Conservation (phyloP, 2,113 vertebrate species). For the Calypte anna region DNA sequence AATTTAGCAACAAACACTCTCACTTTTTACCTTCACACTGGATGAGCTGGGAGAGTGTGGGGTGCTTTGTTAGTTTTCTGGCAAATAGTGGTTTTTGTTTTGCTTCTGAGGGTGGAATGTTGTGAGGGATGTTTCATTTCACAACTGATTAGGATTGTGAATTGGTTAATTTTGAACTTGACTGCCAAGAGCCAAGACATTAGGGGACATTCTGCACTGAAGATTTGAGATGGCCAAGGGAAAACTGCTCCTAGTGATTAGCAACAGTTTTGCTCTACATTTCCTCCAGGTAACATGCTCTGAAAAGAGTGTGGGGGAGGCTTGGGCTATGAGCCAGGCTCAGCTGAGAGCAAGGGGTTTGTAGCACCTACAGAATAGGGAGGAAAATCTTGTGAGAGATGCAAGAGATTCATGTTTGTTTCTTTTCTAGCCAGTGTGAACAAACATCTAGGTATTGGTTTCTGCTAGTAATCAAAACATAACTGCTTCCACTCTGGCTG, state of each 20-base stretch:
- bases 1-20: background rate
- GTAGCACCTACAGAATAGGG: rapidly evolving
- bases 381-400: background rate
- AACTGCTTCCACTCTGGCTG: background rate
- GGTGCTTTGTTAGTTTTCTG: background rate
- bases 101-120: background rate
- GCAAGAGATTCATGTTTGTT: background rate
- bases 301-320: background rate
- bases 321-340: background rate
- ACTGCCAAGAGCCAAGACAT: background rate
- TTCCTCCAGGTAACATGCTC: background rate
- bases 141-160: background rate
- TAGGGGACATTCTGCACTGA: background rate
- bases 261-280: background rate
- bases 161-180: background rate
- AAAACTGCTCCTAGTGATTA: background rate
- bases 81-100: background rate
- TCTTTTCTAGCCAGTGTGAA: background rate
- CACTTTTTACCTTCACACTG: background rate
- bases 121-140: background rate
- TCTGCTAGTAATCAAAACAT: background rate
- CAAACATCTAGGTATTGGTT: background rate
- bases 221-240: background rate
- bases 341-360: background rate
- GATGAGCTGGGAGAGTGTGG: background rate